Percentiles rank a stretch among this genome's conserved stretches.
Conservation (phyloP, 2,797 vertebrate genomes). For the Sebastes nivosus region DNA sequence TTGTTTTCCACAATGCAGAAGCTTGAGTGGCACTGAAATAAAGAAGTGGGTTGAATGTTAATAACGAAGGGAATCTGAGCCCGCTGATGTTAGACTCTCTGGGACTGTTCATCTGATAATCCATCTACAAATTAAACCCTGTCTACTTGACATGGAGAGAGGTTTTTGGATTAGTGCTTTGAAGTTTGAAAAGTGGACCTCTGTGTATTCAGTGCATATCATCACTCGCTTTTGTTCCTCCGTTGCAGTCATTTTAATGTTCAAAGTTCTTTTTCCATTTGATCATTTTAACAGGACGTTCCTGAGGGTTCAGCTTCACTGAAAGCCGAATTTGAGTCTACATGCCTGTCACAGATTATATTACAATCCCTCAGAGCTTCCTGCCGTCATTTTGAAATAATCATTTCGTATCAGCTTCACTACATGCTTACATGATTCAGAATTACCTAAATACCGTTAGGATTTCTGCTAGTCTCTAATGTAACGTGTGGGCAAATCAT, state of each 20-base stretch:
- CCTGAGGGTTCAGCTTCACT: not conserved
- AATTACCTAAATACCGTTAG: conserved; percentile 23
- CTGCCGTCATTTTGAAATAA: conserved; percentile 12
- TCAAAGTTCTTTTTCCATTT: not conserved
- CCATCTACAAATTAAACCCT: conserved; percentile 28
- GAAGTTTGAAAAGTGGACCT: conserved; percentile 26
- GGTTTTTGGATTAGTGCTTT: conserved; percentile 29
- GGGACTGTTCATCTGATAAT: conserved; percentile 21
- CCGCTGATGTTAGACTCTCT: not conserved
- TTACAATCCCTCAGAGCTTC: conserved; percentile 2
- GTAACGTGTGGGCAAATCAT: conserved; percentile 12
- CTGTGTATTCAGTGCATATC: not conserved
- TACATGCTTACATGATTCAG: conserved; percentile 14
- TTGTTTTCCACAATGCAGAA: not conserved
- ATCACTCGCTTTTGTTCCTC: conserved; percentile 10
- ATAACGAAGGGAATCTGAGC: not conserved
- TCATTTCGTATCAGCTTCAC: conserved; percentile 5
- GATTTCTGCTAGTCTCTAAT: conserved; percentile 20
- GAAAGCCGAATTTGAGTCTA: not conserved
- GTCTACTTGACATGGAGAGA: conserved; percentile 6
- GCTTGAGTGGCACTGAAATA: not conserved
- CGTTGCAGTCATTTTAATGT: not conserved
- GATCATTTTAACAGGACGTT: not conserved
- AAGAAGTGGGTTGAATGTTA: conserved; percentile 4
- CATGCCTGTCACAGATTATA: not conserved